A percentile compares a stretch with the other conserved stretches of the same genome.
phyloP scores from a whole-genome alignment of 1,140 invertebrate species.

The Brachionus koreanus region DNA sequence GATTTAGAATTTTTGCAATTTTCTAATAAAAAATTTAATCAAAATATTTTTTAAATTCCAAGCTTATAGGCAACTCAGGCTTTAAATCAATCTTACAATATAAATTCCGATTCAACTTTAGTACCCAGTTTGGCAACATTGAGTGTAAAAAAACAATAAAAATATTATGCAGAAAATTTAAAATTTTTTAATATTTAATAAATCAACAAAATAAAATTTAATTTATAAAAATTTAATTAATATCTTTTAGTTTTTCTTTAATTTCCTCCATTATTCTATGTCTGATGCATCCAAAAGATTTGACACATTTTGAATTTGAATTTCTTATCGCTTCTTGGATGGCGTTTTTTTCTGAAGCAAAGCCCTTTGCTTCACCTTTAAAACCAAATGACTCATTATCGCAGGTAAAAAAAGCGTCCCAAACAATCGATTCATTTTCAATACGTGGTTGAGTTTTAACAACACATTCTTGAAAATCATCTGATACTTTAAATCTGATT shows the following conservation, averaged over 20 bases:
- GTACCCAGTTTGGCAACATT: too few species aligned
- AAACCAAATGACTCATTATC: not conserved
- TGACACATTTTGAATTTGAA: not conserved
- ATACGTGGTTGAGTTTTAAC: not conserved
- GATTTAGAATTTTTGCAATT: too few species aligned
- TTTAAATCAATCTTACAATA: too few species aligned
- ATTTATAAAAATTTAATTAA: not conserved
- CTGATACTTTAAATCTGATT: not conserved
- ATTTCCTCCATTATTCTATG: not conserved
- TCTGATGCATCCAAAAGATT: not conserved
- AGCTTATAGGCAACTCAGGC: too few species aligned
- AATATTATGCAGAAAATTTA: not conserved
- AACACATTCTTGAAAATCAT: not conserved
- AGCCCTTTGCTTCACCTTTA: not conserved
- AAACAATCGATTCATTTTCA: not conserved
- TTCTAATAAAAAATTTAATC: too few species aligned
- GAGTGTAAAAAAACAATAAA: too few species aligned
- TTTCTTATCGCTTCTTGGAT: not conserved
- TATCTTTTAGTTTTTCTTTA: not conserved
- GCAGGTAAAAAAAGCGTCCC: not conserved
- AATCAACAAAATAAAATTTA: not conserved
- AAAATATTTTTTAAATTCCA: too few species aligned
- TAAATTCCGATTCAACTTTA: too few species aligned
- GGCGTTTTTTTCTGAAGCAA: not conserved
- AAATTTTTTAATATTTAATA: not conserved